These are phyloP conservation scores for Agapornis roseicollis DNA, from an alignment of 2,113 vertebrate species.

Conservation along the genomic window DNA sequence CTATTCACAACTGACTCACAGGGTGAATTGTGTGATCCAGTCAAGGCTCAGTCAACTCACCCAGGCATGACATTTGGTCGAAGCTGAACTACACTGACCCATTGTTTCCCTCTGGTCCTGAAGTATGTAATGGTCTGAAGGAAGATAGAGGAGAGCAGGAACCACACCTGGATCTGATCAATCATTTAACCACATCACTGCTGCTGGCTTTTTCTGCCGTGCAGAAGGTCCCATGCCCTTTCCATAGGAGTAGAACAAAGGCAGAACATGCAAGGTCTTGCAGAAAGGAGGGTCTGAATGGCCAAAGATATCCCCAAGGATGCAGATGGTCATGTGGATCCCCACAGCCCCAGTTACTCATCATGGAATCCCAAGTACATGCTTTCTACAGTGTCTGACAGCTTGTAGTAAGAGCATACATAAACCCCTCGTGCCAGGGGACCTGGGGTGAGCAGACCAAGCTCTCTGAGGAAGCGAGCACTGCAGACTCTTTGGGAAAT, in stretches of 20 bases:
- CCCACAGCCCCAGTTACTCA: not conserved
- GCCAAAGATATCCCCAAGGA: not conserved
- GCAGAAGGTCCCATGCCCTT: not conserved
- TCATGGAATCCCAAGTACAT: not conserved
- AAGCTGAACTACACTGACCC: not conserved
- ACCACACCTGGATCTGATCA: not conserved
- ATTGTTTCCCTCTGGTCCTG: not conserved
- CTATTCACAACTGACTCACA: too few relatives aligned
- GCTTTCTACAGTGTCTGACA: not conserved
- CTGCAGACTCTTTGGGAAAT: not conserved
- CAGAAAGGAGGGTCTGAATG: not conserved
- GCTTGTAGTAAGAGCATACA: not conserved
- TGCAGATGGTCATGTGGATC: not conserved
- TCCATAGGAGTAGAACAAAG: not conserved
- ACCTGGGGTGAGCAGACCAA: not conserved
- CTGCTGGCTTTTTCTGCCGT: not conserved
- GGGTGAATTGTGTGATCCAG: not conserved
- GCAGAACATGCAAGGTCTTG: not conserved
- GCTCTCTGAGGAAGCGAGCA: not conserved
- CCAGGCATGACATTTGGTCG: not conserved
- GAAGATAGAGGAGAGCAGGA: not conserved
- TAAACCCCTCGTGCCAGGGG: not conserved
- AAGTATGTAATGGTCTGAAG: not conserved
- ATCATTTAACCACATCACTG: not conserved
- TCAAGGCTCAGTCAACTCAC: not conserved